Conservation (phyloP, 2,797 vertebrate species). For the Bovichtus variegatus region DNA sequence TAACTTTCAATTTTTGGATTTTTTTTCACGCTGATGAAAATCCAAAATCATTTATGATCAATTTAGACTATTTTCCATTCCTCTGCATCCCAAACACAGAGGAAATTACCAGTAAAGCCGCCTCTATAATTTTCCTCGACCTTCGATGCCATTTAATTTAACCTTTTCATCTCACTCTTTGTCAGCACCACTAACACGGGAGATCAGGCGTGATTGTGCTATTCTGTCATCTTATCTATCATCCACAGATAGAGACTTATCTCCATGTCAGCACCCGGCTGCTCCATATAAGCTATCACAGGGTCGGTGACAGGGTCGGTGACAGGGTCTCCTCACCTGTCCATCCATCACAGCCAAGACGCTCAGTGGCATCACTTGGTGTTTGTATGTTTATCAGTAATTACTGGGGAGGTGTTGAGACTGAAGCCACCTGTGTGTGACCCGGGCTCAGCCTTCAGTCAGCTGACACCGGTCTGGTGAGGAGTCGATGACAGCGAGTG, state of each 20-base stretch:
- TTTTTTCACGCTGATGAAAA: not conserved
- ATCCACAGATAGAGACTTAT: slow-evolving; percentile 61
- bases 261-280: slow-evolving; percentile 74
- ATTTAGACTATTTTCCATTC: not conserved
- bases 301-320: slow-evolving; percentile 28
- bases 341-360: slow-evolving; percentile 64
- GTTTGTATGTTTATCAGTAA: slow-evolving; percentile 73
- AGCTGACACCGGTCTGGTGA: slow-evolving; percentile 46
- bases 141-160: not conserved
- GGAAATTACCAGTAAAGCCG: not conserved
- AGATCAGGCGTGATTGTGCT: slow-evolving; percentile 37
- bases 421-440: slow-evolving; percentile 71
- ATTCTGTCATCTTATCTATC: slow-evolving; percentile 57
- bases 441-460: slow-evolving; percentile 42
- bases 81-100: slow-evolving; percentile 3
- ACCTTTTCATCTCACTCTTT: slow-evolving; percentile 15
- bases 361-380: slow-evolving; percentile 49
- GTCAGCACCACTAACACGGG: slow-evolving; percentile 27
- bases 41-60: not conserved
- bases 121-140: slow-evolving; percentile 1
- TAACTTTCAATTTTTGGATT: not conserved
- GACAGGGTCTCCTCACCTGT: slow-evolving; percentile 75
- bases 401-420: slow-evolving; percentile 68
- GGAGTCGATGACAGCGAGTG: slow-evolving; percentile 43
- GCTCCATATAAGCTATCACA: slow-evolving; percentile 59